Base-by-base conservation (phyloP, 2,113 vertebrate species). In the Clarias macrocephalus region DNA sequence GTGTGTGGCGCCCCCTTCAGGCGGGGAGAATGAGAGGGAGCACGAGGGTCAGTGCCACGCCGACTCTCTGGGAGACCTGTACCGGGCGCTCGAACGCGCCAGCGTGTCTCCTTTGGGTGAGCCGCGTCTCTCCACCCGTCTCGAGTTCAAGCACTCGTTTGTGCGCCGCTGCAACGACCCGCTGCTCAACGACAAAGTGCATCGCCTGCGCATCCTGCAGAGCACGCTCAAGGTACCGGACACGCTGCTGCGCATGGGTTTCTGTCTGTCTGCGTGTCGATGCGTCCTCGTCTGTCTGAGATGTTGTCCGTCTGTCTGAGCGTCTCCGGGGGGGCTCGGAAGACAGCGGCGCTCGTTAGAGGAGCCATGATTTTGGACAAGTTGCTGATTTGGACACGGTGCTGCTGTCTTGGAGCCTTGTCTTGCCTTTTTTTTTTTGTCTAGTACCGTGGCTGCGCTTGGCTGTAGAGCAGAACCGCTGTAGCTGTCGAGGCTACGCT, bases 211-310 rank as follows among this genome's bases (percentile, higher is more conserved):
- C 93, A 98, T 99, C 92, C 96, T 99, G 91, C 97, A 97, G 94
- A 99, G 98, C 96, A 99, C 97, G 90, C 96, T 99, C 95, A 99
- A 99, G 98, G 98, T 99, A 93, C 84, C 18, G n/a, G 37, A 87
- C 83, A 82, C 18, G 73, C 87, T 82, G 87, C 76, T 83, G 70
- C 70, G 75, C 85, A 82, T 81, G 37, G 83, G 82, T 87, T 65
- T 84, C 82, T 85, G 76, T 86, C 59, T 89, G 87, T 72, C 86
- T 65, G 79, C 59, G 57, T 62, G 52, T 83, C 66, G 66, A 19
- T 57, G 84, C 77, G 81, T 87, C 86, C 77, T 7, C 63, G 82
- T 89, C 81, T 89, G 88, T 88, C 85, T 56, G 28, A 62, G 54
- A 57, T 82, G 83, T 88, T 82, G 86, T 85, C 83, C 54, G 23